Conservation (phyloP, 2,888 invertebrate genomes). For the Conistra vaccinii region DNA sequence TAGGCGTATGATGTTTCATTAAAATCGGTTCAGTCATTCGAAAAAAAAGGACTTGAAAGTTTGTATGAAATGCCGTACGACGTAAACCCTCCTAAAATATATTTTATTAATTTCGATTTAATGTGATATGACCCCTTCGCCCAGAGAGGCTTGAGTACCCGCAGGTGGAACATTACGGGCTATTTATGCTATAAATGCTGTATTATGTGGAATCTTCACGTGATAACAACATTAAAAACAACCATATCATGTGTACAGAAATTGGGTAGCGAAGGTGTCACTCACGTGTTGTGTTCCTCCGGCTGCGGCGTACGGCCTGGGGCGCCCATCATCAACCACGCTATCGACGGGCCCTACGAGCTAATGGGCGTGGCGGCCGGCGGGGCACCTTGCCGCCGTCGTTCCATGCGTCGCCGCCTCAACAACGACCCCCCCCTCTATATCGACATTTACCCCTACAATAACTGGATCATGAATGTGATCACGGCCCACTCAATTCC, state of each 20-base stretch:
- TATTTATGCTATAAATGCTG: no score
- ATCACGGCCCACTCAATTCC: constrained; percentile 82
- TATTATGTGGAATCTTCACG: background rate
- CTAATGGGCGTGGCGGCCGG: constrained; percentile 82
- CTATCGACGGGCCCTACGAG: constrained; percentile 79
- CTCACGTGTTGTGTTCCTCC: constrained; percentile 83
- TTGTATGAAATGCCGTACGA: no score
- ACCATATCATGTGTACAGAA: constrained; percentile 68
- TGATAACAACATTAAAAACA: background rate
- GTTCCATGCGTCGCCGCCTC: constrained; percentile 77
- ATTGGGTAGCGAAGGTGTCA: constrained; percentile 79
- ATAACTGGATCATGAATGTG: constrained; percentile 82
- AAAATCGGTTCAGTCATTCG: no score
- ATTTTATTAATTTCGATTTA: no score
- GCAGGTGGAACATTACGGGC: no score
- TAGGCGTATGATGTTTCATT: no score
- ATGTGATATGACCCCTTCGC: background rate
- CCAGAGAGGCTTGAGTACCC: background rate
- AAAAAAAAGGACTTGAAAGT: no score
- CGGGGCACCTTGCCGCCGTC: constrained; percentile 76
- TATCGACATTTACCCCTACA: constrained; percentile 84
- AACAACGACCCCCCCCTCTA: constrained; percentile 83
- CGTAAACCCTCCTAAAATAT: no score
- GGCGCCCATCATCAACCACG: constrained; percentile 81
- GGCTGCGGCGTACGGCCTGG: constrained; percentile 84